These are phyloP conservation scores for Cyanistes caeruleus DNA, from an alignment of 2,113 vertebrate species.

Conservation along the genomic window DNA sequence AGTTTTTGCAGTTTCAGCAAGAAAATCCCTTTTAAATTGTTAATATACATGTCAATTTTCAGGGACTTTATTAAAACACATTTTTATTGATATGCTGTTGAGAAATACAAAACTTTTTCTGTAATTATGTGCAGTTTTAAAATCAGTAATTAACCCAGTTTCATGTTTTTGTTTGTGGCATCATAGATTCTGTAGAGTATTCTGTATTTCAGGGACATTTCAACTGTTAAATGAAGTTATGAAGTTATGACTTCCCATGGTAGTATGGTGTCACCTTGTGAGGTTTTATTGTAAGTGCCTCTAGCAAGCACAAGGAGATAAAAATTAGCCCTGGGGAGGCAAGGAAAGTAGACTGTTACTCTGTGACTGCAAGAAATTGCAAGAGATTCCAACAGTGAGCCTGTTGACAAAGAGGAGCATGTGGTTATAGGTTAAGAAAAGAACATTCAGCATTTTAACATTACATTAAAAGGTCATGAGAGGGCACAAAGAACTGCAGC, in stretches of 20 bases:
- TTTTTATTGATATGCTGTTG: background rate
- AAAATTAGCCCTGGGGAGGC: background rate
- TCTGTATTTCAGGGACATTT: background rate
- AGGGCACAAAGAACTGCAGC: background rate
- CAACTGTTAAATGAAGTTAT: background rate
- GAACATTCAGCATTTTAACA: background rate
- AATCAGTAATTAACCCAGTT: background rate
- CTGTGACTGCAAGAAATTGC: background rate
- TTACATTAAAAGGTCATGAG: background rate
- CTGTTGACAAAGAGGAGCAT: background rate
- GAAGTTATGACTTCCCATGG: background rate
- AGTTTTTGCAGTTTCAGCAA: background rate
- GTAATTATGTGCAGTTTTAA: background rate
- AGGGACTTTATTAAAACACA: background rate
- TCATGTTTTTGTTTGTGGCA: background rate
- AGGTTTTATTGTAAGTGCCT: background rate
- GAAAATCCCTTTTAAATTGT: background rate
- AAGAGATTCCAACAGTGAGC: background rate
- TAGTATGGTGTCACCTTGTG: slow-evolving; percentile 32
- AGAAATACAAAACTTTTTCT: background rate
- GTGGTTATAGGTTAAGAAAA: background rate
- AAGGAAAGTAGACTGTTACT: background rate
- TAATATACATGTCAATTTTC: background rate
- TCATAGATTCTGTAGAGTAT: background rate
- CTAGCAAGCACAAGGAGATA: background rate